phyloP scores from a whole-genome alignment of 2,888 invertebrate genomes.

The Crepidodera aurea region DNA sequence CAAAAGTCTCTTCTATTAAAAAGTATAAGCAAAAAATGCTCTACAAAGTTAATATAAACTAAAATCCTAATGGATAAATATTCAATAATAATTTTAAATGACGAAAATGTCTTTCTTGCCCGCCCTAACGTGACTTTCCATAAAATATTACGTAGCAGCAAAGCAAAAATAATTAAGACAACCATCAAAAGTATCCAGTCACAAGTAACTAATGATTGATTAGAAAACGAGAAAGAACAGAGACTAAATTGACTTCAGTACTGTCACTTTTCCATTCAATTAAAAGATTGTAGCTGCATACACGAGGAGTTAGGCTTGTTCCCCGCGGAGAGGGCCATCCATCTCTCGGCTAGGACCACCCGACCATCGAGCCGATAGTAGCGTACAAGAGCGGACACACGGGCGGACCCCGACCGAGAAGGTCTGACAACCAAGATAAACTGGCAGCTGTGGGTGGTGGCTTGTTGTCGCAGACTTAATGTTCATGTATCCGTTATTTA shows the following conservation, averaged over 20 bases:
- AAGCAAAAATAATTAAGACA: too few species aligned
- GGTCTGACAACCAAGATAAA: slow-evolving; percentile 55
- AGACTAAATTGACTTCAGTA: slow-evolving; percentile 19
- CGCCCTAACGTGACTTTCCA: too few species aligned
- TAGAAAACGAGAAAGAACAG: slow-evolving; percentile 13
- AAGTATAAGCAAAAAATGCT: too few species aligned
- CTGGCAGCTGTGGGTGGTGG: slow-evolving; percentile 60
- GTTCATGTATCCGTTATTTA: slow-evolving; percentile 58
- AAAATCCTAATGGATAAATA: too few species aligned
- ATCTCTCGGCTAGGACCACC: slow-evolving; percentile 56
- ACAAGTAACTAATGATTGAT: slow-evolving; percentile 15
- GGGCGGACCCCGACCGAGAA: slow-evolving; percentile 56
- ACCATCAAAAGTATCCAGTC: slow-evolving; percentile 5
- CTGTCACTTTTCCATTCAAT: slow-evolving; percentile 41
- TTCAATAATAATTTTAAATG: too few species aligned
- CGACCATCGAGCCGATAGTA: slow-evolving; percentile 54
- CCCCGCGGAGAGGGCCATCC: slow-evolving; percentile 52
- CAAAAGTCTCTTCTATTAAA: too few species aligned
- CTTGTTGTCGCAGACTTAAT: slow-evolving; percentile 60
- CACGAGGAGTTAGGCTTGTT: slow-evolving; percentile 45
- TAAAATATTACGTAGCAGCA: too few species aligned
- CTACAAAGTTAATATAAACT: too few species aligned
- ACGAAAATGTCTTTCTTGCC: too few species aligned
- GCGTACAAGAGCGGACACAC: slow-evolving; percentile 45
- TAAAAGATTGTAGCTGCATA: slow-evolving; percentile 47